Evolutionary conservation across 2,888 invertebrate genomes (phyloP), one percentile per base, ranked within the genome.

Genomic region (Andrena fulva): DNA sequence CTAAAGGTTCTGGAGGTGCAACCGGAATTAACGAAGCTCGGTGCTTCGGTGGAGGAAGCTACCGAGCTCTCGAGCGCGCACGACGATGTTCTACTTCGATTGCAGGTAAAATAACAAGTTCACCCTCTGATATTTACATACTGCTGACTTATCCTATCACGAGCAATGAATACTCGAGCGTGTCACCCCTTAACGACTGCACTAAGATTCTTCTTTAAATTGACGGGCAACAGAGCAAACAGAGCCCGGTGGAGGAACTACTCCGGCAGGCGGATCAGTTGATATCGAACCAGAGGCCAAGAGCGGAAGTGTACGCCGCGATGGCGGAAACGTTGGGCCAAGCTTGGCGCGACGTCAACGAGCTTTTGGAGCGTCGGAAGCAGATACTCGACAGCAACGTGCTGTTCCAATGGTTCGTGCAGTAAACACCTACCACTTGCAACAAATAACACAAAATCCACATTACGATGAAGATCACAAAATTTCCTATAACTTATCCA

Each of bases 171-270:
- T 16, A 42, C 42, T 42, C 4, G 42, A 42, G 42, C 42, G 4
- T 16, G 12, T 16, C 1, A 56, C 24, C 20, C 20, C 10, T 0
- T 24, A 24, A 12, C 3, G 10, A 20, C 8, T 20, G 2, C 20
- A 24, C 24, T 33, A 63, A 63, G 35, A 10, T 10, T 35, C 6
- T 63, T 62, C 0, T 24, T 60, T 48, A 24, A 50, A 71, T 48
- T 27, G 56, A 24, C 12, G 0, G 5, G 35, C 24, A 82, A 3
- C 93, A 98, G 97, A 96, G 96, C 91, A 97, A 98, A 94, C 97
- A 98, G 93, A 97, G 97, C 92, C 98, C 98, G 73, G 97, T 98
- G 90, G 97, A 97, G 91, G 98, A 98, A 94, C 96, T 98, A 80
- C 96, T 98, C 80, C 95, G 96, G 71, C 97, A 97, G 94, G 98